Evolutionary conservation across 2,113 vertebrate genomes (phyloP).

Genomic region (Sturnira hondurensis): DNA sequence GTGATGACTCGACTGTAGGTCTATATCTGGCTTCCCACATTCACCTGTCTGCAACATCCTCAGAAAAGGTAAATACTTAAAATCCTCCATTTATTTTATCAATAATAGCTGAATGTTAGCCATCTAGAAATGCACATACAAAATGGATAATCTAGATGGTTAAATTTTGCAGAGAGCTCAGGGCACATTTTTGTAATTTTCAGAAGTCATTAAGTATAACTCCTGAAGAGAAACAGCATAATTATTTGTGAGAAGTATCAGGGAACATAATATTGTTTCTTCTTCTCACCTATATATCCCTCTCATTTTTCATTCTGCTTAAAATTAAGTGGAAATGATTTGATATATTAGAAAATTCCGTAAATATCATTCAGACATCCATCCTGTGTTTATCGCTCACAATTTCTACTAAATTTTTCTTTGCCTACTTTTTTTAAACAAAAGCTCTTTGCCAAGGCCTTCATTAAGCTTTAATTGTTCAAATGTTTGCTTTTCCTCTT

Average conservation of each 20-base stretch:
- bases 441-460: background rate
- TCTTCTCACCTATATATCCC: background rate
- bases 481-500: background rate
- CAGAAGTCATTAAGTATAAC: background rate
- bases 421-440: background rate
- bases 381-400: background rate
- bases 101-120: background rate
- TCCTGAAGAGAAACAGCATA: background rate
- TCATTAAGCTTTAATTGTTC: conserved; percentile 23
- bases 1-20: background rate
- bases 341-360: background rate
- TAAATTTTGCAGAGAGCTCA: background rate
- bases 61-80: background rate
- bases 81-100: background rate
- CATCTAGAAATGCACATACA: background rate
- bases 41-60: background rate
- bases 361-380: background rate
- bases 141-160: background rate
- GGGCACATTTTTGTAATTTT: background rate
- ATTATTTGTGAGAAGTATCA: background rate
- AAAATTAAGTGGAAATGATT: background rate
- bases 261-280: background rate
- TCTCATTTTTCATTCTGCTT: background rate
- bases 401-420: background rate
- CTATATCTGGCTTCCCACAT: background rate